These are phyloP conservation scores for Acanthurus leucopareius DNA, from an alignment of 2,797 vertebrate genomes.

Conservation along the genomic window DNA sequence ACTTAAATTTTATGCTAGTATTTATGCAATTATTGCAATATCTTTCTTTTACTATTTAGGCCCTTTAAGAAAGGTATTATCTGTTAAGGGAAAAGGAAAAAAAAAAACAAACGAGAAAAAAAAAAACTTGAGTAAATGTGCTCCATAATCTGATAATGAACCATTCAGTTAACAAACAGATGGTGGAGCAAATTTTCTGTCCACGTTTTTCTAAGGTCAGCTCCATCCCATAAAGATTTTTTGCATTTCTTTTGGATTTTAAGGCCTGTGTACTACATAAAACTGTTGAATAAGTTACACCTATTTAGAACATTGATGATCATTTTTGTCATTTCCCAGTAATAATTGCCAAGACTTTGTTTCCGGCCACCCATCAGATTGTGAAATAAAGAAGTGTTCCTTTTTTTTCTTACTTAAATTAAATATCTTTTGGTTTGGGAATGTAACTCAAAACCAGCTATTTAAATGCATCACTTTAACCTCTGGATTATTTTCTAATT, in stretches of 20 bases:
- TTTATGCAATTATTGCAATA: no score
- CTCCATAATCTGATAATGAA: not conserved
- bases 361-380: not conserved
- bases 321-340: not conserved
- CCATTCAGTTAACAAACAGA: no score
- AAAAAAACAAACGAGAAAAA: not conserved
- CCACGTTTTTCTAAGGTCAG: no score
- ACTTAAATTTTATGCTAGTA: no score
- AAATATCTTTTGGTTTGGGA: not conserved
- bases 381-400: not conserved
- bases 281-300: no score
- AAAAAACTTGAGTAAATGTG: not conserved
- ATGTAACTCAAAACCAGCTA: not conserved
- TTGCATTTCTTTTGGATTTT: no score
- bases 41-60: not conserved
- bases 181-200: no score
- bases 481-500: not conserved
- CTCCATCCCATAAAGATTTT: no score
- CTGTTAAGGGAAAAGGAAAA: not conserved
- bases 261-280: no score
- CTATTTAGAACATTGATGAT: not conserved
- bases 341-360: not conserved
- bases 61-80: no score
- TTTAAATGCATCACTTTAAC: not conserved
- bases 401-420: no score